Evolutionary conservation across 1,140 invertebrate genomes (phyloP).

Genomic region (Magallana gigas): DNA sequence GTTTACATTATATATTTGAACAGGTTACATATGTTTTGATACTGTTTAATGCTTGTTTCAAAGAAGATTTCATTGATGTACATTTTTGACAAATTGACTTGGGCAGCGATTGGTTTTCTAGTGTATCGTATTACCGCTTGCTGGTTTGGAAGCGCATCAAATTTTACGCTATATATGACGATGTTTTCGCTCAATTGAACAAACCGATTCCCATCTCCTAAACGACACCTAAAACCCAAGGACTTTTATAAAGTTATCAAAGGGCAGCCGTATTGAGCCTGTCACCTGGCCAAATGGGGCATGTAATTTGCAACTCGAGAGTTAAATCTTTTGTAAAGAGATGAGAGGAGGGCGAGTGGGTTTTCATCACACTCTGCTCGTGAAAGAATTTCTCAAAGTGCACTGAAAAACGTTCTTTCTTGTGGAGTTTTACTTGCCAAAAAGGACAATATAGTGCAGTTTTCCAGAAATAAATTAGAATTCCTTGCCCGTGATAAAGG

Average conservation of each 20-base stretch:
- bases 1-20: too few species aligned
- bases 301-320: constrained; percentile 34
- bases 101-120: neutral
- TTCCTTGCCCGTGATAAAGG: neutral
- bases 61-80: too few species aligned
- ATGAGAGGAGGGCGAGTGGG: neutral
- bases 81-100: neutral
- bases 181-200: constrained; percentile 10
- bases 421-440: constrained; percentile 28
- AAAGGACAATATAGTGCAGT: constrained; percentile 34
- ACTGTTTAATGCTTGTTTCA: too few species aligned
- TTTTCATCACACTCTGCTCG: constrained; percentile 22
- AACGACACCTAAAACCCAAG: neutral
- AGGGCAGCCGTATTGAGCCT: neutral
- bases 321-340: constrained; percentile 1
- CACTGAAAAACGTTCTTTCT: constrained; percentile 22
- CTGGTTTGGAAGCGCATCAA: constrained; percentile 3
- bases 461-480: constrained; percentile 35
- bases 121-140: neutral
- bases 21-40: too few species aligned
- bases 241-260: constrained; percentile 29
- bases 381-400: constrained; percentile 26
- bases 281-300: constrained; percentile 22
- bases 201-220: constrained; percentile 1
- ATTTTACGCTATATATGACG: constrained; percentile 32